Percentiles rank a stretch among this genome's conserved stretches.
Evolutionary conservation across 2,888 invertebrate genomes (phyloP).

Genomic region (Melolontha melolontha): DNA sequence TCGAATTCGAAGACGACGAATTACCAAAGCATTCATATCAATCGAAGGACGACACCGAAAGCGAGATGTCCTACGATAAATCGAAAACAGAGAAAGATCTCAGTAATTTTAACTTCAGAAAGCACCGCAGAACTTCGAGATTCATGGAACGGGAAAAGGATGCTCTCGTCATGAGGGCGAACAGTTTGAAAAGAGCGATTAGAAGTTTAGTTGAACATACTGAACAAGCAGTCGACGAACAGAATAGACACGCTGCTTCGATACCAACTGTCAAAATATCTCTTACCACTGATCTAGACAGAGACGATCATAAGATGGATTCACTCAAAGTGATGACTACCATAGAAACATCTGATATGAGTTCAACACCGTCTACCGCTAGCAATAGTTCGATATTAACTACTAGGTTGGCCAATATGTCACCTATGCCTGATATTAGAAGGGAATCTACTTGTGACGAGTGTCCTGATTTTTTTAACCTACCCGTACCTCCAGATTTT

Average conservation of each 20-base stretch:
- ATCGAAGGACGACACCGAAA: conserved; percentile 61
- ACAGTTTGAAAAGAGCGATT: conserved; percentile 86
- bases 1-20: conserved; percentile 52
- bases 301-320: conserved; percentile 58
- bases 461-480: conserved; percentile 64
- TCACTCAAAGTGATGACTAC: conserved; percentile 64
- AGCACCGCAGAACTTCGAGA: conserved; percentile 60
- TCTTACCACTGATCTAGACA: conserved; percentile 57
- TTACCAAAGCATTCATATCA: conserved; percentile 51
- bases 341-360: conserved; percentile 62
- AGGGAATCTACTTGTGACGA: conserved; percentile 74
- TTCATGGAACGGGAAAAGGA: conserved; percentile 70
- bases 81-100: conserved; percentile 63
- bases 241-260: conserved; percentile 58
- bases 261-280: conserved; percentile 62
- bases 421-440: conserved; percentile 75
- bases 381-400: conserved; percentile 62
- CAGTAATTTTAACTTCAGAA: conserved; percentile 64
- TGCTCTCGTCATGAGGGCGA: conserved; percentile 75
- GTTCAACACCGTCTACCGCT: conserved; percentile 67
- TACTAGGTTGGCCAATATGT: conserved; percentile 71
- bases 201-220: conserved; percentile 84
- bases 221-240: conserved; percentile 77
- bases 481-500: conserved; percentile 85
- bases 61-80: conserved; percentile 63